Conservation (phyloP, 2,888 invertebrate species). For the Xestoiulus laeticollis region DNA sequence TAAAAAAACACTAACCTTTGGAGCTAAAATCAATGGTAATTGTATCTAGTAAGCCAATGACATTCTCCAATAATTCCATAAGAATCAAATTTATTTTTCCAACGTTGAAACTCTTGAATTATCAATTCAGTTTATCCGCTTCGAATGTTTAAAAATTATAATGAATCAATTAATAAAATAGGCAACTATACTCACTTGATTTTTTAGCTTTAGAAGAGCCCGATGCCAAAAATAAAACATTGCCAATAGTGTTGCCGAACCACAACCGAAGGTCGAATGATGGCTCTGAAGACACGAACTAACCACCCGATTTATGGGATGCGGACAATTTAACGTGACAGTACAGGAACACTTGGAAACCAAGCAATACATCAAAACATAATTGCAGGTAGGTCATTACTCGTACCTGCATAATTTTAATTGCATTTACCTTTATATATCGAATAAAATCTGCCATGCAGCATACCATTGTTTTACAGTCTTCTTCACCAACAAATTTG, state of each 20-base stretch:
- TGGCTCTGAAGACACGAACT: neutral
- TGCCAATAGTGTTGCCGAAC: neutral
- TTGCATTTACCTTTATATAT: neutral
- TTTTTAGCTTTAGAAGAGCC: neutral
- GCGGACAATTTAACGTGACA: neutral
- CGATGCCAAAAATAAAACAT: constrained; percentile 43
- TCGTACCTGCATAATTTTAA: neutral
- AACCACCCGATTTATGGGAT: neutral
- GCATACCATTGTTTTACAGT: neutral
- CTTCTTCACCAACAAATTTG: neutral
- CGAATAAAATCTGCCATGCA: neutral
- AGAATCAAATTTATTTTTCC: neutral
- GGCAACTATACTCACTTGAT: neutral
- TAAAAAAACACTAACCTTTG: neutral
- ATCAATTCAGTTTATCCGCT: neutral
- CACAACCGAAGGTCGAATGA: neutral
- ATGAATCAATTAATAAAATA: neutral
- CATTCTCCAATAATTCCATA: constrained; percentile 7
- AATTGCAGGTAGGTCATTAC: no score
- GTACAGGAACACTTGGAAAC: neutral
- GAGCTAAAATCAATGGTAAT: neutral
- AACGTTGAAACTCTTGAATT: neutral
- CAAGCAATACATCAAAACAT: no score
- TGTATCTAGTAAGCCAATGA: neutral
- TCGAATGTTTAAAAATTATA: neutral